These are phyloP conservation scores for Drosophila gaucha DNA, from an alignment of 2,888 invertebrate genomes.

Conservation along the genomic window DNA sequence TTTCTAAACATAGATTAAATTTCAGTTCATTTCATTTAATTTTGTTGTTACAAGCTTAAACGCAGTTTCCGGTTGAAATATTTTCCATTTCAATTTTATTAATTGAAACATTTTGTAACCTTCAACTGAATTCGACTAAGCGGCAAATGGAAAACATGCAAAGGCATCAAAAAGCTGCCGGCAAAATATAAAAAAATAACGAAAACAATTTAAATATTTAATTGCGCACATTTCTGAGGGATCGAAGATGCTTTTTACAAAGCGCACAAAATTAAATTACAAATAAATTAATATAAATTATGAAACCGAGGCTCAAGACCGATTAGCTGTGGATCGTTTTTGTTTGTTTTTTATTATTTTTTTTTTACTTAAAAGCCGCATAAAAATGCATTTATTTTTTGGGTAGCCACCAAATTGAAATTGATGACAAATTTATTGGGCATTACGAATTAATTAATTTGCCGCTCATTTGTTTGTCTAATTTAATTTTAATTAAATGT, in stretches of 20 bases:
- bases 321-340: conserved; percentile 23
- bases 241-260: conserved; percentile 29
- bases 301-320: conserved; percentile 15
- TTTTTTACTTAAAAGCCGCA: conserved; percentile 1
- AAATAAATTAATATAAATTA: conserved; percentile 60
- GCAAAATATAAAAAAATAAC: conserved; percentile 6
- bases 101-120: conserved; percentile 45
- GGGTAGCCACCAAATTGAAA: conserved; percentile 50
- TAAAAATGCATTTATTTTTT: conserved; percentile 36
- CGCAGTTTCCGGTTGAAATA: conserved; percentile 3
- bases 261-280: conserved; percentile 49
- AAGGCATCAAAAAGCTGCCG: conserved; percentile 44
- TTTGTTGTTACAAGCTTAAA: neutral
- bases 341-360: conserved; percentile 5
- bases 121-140: conserved; percentile 29
- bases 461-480: conserved; percentile 61
- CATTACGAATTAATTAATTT: conserved; percentile 72
- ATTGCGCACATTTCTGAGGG: conserved; percentile 38
- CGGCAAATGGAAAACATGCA: conserved; percentile 34
- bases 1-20: neutral
- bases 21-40: neutral
- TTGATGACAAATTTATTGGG: conserved; percentile 71
- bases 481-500: conserved; percentile 61
- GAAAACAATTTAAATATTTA: conserved; percentile 56
- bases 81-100: conserved; percentile 25